Evolutionary conservation across 2,888 invertebrate species (phyloP).

Genomic region (Thumatha senex): DNA sequence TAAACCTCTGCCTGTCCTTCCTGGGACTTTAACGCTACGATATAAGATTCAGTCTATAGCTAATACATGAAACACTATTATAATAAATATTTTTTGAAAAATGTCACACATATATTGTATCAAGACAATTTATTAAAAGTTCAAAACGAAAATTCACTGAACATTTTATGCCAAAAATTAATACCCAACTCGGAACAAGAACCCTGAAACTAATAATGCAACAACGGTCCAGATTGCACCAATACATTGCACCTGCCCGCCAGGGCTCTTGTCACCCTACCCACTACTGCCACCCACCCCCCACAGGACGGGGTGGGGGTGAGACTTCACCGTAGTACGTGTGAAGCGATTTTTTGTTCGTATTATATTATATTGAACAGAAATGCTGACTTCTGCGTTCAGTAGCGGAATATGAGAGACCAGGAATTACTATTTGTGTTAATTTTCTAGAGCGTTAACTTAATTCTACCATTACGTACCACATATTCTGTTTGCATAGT

Average conservation of each 20-base stretch:
- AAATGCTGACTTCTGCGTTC: conserved; percentile 5
- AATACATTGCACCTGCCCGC: conserved; percentile 69
- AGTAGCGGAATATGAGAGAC: conserved; percentile 1
- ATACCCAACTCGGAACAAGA: conserved; percentile 35
- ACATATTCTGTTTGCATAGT: too few species aligned
- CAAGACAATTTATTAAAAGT: too few species aligned
- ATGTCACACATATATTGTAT: too few species aligned
- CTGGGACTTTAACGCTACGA: too few species aligned
- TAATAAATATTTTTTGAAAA: too few species aligned
- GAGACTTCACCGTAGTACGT: conserved; percentile 47
- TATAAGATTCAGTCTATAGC: too few species aligned
- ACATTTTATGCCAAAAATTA: conserved; percentile 26
- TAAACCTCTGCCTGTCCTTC: too few species aligned
- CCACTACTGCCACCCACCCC: conserved; percentile 28
- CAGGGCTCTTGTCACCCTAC: conserved; percentile 53
- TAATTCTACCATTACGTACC: too few species aligned
- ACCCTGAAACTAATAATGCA: conserved; percentile 58
- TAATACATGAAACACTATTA: too few species aligned
- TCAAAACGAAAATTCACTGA: background rate
- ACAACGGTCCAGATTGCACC: conserved; percentile 66
- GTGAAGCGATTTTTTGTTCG: conserved; percentile 66
- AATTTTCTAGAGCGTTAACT: too few species aligned
- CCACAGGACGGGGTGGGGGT: conserved; percentile 31
- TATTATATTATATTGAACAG: conserved; percentile 51
- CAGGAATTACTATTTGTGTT: background rate